Evolutionary conservation across 2,888 invertebrate genomes (phyloP).

Genomic region (Argyra leucocephala): DNA sequence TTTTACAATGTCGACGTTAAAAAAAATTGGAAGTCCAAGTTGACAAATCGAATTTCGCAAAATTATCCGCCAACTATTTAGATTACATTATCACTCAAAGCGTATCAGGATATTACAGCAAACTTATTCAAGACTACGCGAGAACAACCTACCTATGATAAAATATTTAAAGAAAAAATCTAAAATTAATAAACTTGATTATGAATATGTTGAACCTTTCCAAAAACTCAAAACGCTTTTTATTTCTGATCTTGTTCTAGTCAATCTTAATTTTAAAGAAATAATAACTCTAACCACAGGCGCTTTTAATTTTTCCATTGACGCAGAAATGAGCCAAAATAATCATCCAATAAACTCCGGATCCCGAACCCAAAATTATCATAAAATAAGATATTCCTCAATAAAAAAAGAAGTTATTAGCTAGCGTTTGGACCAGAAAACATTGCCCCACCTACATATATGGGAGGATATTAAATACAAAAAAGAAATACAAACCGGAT

Average conservation of each 20-base stretch:
- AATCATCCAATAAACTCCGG: constrained; percentile 13
- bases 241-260: constrained; percentile 7
- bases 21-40: constrained; percentile 19
- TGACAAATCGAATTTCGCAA: too few species aligned
- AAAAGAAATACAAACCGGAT: too few species aligned
- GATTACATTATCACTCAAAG: too few species aligned
- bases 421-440: constrained; percentile 15
- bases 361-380: constrained; percentile 15
- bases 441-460: too few species aligned
- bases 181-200: constrained; percentile 13
- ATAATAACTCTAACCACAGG: constrained; percentile 13
- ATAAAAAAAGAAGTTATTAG: constrained; percentile 18
- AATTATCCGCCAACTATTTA: too few species aligned
- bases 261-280: constrained; percentile 11
- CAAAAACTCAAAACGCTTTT: constrained; percentile 12
- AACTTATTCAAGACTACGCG: constrained; percentile 15
- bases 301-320: constrained; percentile 12
- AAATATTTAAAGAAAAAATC: constrained; percentile 11
- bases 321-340: too few species aligned
- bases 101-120: constrained; percentile 18
- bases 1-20: constrained; percentile 16
- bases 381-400: constrained; percentile 15
- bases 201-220: neutral
- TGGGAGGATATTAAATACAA: too few species aligned
- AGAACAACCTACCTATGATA: constrained; percentile 12